phyloP scores from a whole-genome alignment of 1,140 invertebrate species.

The Dendrolimus kikuchii region DNA sequence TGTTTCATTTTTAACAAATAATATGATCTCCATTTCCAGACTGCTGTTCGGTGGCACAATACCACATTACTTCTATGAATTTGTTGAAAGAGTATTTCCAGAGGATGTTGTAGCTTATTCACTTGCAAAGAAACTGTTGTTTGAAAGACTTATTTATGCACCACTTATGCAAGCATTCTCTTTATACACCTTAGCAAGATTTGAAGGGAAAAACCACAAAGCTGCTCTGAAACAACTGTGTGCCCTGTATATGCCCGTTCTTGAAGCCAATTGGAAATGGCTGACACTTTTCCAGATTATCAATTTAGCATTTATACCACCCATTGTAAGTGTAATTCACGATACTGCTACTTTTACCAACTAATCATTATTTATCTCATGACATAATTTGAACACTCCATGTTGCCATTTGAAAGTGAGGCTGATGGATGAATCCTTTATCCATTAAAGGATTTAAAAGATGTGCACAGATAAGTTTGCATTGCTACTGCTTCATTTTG shows the following conservation, averaged over 20 bases:
- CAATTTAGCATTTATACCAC: constrained; percentile 80
- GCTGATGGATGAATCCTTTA: no score
- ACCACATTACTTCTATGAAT: constrained; percentile 81
- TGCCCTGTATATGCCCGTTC: constrained; percentile 74
- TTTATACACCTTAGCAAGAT: constrained; percentile 78
- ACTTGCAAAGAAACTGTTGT: constrained; percentile 72
- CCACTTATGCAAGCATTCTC: constrained; percentile 80
- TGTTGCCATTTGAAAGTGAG: no score
- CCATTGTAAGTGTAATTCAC: constrained; percentile 74
- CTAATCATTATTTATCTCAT: constrained; percentile 2
- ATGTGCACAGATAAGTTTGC: no score
- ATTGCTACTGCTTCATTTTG: no score
- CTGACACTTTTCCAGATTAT: constrained; percentile 80
- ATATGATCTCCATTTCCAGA: constrained; percentile 42
- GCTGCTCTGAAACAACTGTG: constrained; percentile 74
- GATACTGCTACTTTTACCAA: neutral
- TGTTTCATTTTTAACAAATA: neutral
- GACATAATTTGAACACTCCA: no score
- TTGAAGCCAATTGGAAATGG: constrained; percentile 81
- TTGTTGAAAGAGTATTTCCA: constrained; percentile 73
- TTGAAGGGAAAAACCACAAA: constrained; percentile 80
- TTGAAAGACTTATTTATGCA: constrained; percentile 79
- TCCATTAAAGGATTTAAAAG: no score
- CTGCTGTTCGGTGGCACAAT: constrained; percentile 81
- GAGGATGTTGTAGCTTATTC: constrained; percentile 70